Evolutionary conservation across 2,888 invertebrate genomes (phyloP), one percentile per base, ranked within the genome.

Genomic region (Drosophila fulvimacula): DNA sequence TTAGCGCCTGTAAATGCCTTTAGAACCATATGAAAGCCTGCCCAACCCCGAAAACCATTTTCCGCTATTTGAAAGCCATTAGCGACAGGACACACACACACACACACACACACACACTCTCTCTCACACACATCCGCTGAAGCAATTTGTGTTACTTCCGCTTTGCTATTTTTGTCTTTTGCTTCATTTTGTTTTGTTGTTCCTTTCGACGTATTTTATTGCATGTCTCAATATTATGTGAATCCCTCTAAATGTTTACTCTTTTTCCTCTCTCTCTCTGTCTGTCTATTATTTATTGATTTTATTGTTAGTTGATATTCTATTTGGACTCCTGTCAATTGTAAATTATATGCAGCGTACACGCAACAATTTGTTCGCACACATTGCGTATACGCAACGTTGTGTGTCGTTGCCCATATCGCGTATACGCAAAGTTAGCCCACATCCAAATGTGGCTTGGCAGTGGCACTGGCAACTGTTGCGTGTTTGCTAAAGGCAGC

Each of bases 81-180:
- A 73, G 74, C 58, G 32, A 55, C 27, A 52, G 63, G 42, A 46
- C 21, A 34, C 13, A 46, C 13, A 36, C 42, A 38, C 55, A 10
- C 41, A 42, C 41, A 32, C 46, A 48, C 32, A 36, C 42, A 38
- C 36, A 24, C 44, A 17, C 34, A 36, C 17, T 30, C 30, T 51
- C 38, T 42, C 15, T 15, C 6, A 27, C 27, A 17, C n/a, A 44
- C n/a, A 34, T 62, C 44, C 61, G 58, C 10, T 17, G 15, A 42
- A 62, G 59, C 64, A 76, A 46, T 51, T 65, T 70, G 48, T 46
- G 61, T 80, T 68, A 63, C 70, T 73, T 72, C 63, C 73, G 68
- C 66, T 44, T 42, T 68, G 62, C 68, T 85, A 80, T 82, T 86
- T 88, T 74, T 77, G 81, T 65, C 81, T 75, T 75, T 77, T 80